A percentile compares a stretch with the other conserved stretches of the same genome.
These are phyloP conservation scores for Trematomus loennbergii DNA, from an alignment of 2,113 vertebrate species.

Conservation along the genomic window DNA sequence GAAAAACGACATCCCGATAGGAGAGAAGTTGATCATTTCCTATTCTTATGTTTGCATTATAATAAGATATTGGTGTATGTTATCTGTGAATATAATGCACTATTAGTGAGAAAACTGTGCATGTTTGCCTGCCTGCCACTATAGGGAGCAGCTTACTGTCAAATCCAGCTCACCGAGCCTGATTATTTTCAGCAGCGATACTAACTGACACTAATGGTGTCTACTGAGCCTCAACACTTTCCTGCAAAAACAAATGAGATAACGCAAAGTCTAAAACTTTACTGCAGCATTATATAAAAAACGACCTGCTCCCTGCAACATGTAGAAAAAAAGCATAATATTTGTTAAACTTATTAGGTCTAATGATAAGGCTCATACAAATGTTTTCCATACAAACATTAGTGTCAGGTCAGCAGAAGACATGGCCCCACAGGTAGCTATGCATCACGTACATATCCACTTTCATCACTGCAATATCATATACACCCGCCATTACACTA, in stretches of 20 bases:
- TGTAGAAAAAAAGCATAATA: neutral
- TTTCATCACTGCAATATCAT: neutral
- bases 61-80: neutral
- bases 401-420: neutral
- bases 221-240: conserved; percentile 14
- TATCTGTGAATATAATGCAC: neutral
- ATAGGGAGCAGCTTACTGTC: conserved; percentile 35
- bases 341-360: neutral
- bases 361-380: neutral
- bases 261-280: neutral
- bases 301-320: neutral
- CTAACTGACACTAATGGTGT: conserved; percentile 55
- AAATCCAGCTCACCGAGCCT: conserved; percentile 28
- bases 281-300: neutral
- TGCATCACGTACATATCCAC: neutral
- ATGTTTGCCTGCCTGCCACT: conserved; percentile 24
- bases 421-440: neutral
- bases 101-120: conserved; percentile 2
- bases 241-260: conserved; percentile 17
- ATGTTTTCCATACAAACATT: neutral
- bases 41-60: neutral
- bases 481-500: neutral
- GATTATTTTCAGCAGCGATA: conserved; percentile 38
- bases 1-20: neutral
- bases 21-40: neutral